Conservation (phyloP, 2,797 vertebrate species). For the Florisuga fusca region DNA sequence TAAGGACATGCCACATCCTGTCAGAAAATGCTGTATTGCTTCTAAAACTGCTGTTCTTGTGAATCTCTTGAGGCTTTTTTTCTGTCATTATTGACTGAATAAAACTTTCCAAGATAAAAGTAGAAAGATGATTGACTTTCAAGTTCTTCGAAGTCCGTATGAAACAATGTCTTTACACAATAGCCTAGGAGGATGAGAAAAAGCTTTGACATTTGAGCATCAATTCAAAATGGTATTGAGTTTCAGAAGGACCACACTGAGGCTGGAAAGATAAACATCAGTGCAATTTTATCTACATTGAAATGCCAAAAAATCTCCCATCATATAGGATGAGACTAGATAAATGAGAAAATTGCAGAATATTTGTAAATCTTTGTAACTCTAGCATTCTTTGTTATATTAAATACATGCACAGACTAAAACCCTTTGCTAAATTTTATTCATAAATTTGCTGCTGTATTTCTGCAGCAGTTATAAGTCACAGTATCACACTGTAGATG, state of each 20-base stretch:
- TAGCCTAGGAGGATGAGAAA: background rate
- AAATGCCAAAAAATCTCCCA: background rate
- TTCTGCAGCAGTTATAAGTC: background rate
- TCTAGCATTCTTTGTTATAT: background rate
- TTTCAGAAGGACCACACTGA: background rate
- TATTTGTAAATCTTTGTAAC: background rate
- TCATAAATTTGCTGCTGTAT: background rate
- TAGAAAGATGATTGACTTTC: background rate
- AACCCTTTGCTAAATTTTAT: background rate
- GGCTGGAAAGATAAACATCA: background rate
- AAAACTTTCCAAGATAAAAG: background rate
- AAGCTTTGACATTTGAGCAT: background rate
- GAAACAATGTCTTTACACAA: background rate
- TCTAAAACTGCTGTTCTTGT: background rate
- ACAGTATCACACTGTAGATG: background rate
- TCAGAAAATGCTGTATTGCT: background rate
- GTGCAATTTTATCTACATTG: background rate
- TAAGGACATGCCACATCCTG: background rate
- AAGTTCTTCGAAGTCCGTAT: background rate
- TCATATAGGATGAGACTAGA: background rate
- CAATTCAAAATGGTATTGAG: background rate
- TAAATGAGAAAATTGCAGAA: background rate
- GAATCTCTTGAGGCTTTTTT: background rate
- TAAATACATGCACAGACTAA: background rate
- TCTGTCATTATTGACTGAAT: background rate